phyloP scores from a whole-genome alignment of 2,113 vertebrate species.

The Chascanopsetta lugubris region DNA sequence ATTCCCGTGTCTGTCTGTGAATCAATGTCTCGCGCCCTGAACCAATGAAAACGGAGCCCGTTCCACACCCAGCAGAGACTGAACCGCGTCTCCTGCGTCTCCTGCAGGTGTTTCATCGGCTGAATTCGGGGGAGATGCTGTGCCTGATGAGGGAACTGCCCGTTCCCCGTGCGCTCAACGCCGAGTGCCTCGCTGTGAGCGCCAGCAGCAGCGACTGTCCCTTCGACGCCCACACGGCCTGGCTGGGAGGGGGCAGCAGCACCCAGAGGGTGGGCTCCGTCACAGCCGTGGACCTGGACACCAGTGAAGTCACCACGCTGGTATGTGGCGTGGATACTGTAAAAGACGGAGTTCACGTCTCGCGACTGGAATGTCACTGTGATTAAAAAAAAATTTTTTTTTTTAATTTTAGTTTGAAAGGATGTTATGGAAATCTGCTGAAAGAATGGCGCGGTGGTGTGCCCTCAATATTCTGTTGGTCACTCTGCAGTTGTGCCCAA shows the following conservation, averaged over 20 bases:
- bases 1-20: too few relatives aligned
- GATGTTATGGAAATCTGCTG: too few relatives aligned
- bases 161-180: constrained; percentile 73
- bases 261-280: constrained; percentile 82
- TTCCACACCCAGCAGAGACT: too few relatives aligned
- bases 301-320: constrained; percentile 79
- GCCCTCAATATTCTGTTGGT: too few relatives aligned
- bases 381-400: too few relatives aligned
- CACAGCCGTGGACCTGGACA: constrained; percentile 84
- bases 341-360: background rate
- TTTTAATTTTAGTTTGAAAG: too few relatives aligned
- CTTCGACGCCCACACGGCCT: constrained; percentile 66
- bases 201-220: background rate
- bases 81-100: background rate
- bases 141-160: constrained; percentile 87
- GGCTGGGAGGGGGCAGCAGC: constrained; percentile 90
- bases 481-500: too few relatives aligned
- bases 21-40: too few relatives aligned
- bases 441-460: too few relatives aligned
- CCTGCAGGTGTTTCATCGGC: constrained; percentile 87
- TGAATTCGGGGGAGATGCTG: constrained; percentile 90
- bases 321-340: constrained; percentile 69
- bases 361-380: background rate
- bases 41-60: too few relatives aligned
- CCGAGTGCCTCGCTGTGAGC: constrained; percentile 86